phyloP scores from a whole-genome alignment of 2,113 vertebrate genomes.

The Xenopus laevis region DNA sequence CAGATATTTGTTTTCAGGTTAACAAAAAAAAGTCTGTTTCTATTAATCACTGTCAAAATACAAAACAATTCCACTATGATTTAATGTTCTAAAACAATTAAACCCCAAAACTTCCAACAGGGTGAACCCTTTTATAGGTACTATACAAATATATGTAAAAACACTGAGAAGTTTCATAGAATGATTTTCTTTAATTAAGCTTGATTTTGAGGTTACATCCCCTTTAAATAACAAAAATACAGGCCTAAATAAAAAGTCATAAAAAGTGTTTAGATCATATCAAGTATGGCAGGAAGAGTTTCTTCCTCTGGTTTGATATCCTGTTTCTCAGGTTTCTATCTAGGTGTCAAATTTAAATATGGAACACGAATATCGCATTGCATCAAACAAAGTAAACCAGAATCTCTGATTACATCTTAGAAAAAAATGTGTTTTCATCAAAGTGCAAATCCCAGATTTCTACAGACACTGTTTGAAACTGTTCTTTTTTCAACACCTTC shows the following conservation, averaged over 20 bases:
- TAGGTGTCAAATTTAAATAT: conserved; percentile 55
- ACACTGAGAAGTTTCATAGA: no score
- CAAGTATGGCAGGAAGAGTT: conserved; percentile 49
- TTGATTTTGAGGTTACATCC: no score
- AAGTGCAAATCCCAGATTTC: conserved; percentile 29
- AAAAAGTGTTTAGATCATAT: conserved; percentile 52
- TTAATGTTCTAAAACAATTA: no score
- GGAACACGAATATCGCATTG: conserved; percentile 50
- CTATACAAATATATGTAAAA: no score
- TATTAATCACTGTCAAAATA: no score
- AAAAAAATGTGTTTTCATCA: not conserved
- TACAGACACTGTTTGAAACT: conserved; percentile 1
- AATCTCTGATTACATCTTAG: conserved; percentile 13
- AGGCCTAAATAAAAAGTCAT: not conserved
- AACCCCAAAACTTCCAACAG: no score
- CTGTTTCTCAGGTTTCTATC: conserved; percentile 61
- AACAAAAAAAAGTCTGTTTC: no score
- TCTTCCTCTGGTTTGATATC: conserved; percentile 55
- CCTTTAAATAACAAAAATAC: conserved; percentile 15
- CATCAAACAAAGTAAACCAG: conserved; percentile 41
- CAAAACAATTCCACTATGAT: no score
- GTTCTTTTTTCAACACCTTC: no score
- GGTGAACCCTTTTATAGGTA: no score
- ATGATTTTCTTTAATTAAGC: no score
- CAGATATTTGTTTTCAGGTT: no score